Evolutionary conservation across 2,888 invertebrate species (phyloP).

Genomic region (Ectropis crepuscularia): DNA sequence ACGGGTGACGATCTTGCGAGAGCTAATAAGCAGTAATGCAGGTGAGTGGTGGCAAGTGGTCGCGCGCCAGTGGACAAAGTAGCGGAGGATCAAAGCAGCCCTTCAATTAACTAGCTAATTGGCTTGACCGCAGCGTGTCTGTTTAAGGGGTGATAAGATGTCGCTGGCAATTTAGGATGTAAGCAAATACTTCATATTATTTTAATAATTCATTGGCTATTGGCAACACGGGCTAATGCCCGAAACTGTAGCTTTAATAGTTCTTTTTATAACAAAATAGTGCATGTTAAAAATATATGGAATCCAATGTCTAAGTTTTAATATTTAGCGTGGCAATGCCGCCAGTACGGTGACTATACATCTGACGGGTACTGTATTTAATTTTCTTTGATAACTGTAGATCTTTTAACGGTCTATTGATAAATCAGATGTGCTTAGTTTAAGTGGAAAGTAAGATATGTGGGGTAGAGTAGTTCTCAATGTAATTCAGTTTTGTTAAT

Average conservation of each 20-base stretch:
- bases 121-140: conserved; percentile 67
- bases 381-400: no score
- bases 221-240: neutral
- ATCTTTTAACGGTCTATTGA: no score
- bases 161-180: conserved; percentile 29
- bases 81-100: conserved; percentile 63
- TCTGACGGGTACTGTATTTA: no score
- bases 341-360: no score
- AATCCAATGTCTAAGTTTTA: no score
- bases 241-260: neutral
- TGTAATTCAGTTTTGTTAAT: no score
- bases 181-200: neutral
- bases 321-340: no score
- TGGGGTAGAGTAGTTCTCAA: no score
- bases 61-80: conserved; percentile 62
- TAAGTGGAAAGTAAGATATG: no score
- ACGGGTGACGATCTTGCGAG: conserved; percentile 14
- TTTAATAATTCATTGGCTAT: neutral
- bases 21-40: conserved; percentile 27
- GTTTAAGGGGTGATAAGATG: conserved; percentile 45
- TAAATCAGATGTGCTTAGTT: no score
- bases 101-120: conserved; percentile 73
- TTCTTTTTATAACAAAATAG: no score
- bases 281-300: no score
- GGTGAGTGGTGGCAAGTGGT: conserved; percentile 39